Evolutionary conservation across 2,797 vertebrate genomes (phyloP).

Genomic region (Tokudaia tokunoshimensis): DNA sequence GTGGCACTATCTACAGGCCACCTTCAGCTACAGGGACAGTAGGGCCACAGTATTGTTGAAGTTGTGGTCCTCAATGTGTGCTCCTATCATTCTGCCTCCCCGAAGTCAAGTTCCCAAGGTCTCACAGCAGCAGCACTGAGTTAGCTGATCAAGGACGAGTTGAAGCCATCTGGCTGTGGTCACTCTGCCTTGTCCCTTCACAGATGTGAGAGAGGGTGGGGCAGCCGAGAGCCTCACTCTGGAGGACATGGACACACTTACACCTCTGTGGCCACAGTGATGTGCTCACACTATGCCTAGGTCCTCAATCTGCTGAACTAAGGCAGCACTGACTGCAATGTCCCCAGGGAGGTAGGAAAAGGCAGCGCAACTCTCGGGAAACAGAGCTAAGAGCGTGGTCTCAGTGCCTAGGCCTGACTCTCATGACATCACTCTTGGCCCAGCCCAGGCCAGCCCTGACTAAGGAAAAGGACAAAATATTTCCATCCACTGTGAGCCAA

Average conservation of each 20-base stretch:
- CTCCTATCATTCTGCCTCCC: background rate
- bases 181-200: background rate
- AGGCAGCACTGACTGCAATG: background rate
- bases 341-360: background rate
- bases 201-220: background rate
- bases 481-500: background rate
- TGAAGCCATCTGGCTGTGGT: background rate
- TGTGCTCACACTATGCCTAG: background rate
- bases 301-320: background rate
- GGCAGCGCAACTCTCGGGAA: background rate
- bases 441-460: background rate
- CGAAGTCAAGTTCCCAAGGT: background rate
- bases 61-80: background rate
- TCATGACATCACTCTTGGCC: slow-evolving; percentile 39
- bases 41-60: background rate
- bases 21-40: rapidly evolving
- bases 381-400: background rate
- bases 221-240: background rate
- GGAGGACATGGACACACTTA: background rate
- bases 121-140: background rate
- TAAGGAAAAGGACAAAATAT: slow-evolving; percentile 4
- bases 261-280: background rate
- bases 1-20: rapidly evolving
- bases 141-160: background rate
- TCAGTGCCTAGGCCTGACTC: background rate